Percentiles rank a stretch among this genome's conserved stretches.
Evolutionary conservation across 2,797 vertebrate genomes (phyloP).

Genomic region (Mallotus villosus): DNA sequence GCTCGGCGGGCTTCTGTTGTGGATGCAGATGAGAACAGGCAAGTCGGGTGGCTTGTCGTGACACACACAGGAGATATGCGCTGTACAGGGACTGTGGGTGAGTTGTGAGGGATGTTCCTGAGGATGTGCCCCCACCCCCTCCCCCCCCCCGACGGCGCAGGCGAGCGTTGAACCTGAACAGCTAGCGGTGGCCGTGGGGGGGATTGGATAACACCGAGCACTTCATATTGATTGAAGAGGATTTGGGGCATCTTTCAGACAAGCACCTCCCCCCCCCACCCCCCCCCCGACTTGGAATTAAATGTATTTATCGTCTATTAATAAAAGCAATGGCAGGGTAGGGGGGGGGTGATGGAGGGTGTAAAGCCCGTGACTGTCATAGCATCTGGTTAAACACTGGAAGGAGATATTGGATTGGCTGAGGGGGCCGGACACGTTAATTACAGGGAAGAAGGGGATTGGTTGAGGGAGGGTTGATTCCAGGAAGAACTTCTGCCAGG

Average conservation of each 20-base stretch:
- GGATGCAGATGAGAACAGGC: conserved; percentile 48
- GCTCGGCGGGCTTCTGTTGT: background rate
- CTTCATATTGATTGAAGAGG: conserved; percentile 65
- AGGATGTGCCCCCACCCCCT: no score
- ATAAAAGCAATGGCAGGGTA: conserved; percentile 49
- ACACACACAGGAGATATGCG: conserved; percentile 45
- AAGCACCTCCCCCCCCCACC: conserved; percentile 8
- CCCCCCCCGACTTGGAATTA: conserved; percentile 58
- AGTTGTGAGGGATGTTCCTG: conserved; percentile 36
- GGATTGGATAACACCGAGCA: no score
- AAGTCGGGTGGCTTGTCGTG: conserved; percentile 38
- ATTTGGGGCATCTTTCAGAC: conserved; percentile 56
- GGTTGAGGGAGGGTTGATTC: conserved; percentile 49
- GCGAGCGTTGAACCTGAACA: no score
- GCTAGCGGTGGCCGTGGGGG: no score
- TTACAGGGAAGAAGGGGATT: conserved; percentile 33
- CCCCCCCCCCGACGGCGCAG: no score
- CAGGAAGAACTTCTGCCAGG: conserved; percentile 34
- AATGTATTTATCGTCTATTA: conserved; percentile 58
- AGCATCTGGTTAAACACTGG: conserved; percentile 51
- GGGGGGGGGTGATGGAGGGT: background rate
- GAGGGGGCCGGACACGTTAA: no score
- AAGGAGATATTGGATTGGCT: conserved; percentile 27
- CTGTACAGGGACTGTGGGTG: conserved; percentile 41
- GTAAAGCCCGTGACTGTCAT: conserved; percentile 33